phyloP scores from a whole-genome alignment of 2,888 invertebrate genomes.

The Pandemis corylana region DNA sequence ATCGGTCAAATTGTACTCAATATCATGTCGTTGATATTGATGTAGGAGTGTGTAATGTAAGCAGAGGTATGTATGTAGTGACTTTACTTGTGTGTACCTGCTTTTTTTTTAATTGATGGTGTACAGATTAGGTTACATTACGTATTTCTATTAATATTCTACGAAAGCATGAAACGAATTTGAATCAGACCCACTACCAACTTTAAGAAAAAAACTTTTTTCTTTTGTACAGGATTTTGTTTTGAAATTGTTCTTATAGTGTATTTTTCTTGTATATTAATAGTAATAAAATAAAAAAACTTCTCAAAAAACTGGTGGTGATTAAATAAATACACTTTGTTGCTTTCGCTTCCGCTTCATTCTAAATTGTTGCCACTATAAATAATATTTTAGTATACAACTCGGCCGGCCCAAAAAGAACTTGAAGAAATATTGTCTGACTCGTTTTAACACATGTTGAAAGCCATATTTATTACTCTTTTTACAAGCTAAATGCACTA shows the following conservation, averaged over 20 bases:
- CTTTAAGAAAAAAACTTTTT: too few relatives aligned
- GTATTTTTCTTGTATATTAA: neutral
- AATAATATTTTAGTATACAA: conserved; percentile 53
- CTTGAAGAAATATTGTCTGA: conserved; percentile 68
- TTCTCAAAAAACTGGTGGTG: neutral
- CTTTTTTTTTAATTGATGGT: too few relatives aligned
- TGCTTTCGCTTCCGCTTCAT: conserved; percentile 27
- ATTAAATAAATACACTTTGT: neutral
- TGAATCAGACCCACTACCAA: too few relatives aligned
- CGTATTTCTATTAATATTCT: too few relatives aligned
- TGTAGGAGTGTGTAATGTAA: neutral
- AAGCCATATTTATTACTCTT: conserved; percentile 82
- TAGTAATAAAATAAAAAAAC: neutral
- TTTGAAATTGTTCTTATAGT: neutral
- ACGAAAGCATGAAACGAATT: too few relatives aligned
- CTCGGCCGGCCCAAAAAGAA: conserved; percentile 35
- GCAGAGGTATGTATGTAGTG: too few relatives aligned
- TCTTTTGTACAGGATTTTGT: too few relatives aligned
- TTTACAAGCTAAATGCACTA: conserved; percentile 80
- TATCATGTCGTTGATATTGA: neutral
- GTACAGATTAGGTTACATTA: too few relatives aligned
- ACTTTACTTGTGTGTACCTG: too few relatives aligned
- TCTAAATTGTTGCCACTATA: conserved; percentile 61
- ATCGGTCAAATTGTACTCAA: neutral
- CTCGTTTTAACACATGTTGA: conserved; percentile 82